Base-by-base conservation (phyloP, 1,140 invertebrate species). In the Oppia nitens region DNA sequence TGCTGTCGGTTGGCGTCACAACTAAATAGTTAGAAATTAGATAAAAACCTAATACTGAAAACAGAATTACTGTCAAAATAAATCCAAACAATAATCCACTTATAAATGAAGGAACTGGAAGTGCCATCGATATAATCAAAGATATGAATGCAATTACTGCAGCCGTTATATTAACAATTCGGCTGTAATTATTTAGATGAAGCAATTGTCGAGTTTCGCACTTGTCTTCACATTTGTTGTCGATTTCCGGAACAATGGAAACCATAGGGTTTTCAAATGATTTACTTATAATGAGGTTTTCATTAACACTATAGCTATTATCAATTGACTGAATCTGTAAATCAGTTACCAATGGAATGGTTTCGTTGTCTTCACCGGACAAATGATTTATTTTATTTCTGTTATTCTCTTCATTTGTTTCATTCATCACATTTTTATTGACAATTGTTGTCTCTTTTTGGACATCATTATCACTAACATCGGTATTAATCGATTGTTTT, bases 71-170 rank as follows among this genome's bases (percentile, higher is more conserved):
- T 17, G 60, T 47, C 12, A 29, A 23, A 14, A 62, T 29, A 27
- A 59, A 29, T 27, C 60, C 60, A 20, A 52, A 26, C 2, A 62
- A 29, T 20, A 62, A 55, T n/a, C 60, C 60, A 52, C 59, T 62
- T 9, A 62, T 12, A 26, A 60, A 62, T 49, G 59, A 49, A 14
- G 59, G 59, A 25, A 60, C 45, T 2, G 59, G 59, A 6, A 47
- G 29, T 28, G 26, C 28, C 6, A 54, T 47, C 26, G 58, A 24
- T 26, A 60, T 55, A 11, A 60, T 28, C 9, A 60, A 32, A 29
- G 53, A 55, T 24, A 60, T 9, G 21, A 60, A 40, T 23, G 53
- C 53, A 20, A 55, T 24, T 11, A 47, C 24, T 17, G n/a, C 45
- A 12, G 53, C 53, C 29, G n/a, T 29, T 17, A 55, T 25, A 24